phyloP scores from a whole-genome alignment of 2,888 invertebrate species.

The Amphipyra berbera region DNA sequence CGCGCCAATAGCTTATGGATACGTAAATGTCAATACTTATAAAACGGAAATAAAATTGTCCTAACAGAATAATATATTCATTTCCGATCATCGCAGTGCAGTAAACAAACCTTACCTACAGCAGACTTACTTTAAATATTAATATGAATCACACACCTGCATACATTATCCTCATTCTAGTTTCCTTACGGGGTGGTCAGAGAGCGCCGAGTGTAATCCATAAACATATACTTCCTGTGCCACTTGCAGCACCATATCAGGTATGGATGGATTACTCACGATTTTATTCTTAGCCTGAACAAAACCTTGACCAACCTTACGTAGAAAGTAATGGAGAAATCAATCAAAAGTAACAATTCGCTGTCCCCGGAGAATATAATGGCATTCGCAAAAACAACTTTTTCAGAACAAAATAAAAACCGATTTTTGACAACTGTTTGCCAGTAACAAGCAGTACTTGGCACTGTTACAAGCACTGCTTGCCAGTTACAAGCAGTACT shows the following conservation, averaged over 20 bases:
- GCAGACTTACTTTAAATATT: conserved; percentile 24
- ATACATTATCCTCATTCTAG: conserved; percentile 56
- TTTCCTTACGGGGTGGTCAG: conserved; percentile 52
- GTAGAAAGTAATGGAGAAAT: conserved; percentile 11
- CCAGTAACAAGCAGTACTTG: no score
- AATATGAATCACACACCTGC: conserved; percentile 50
- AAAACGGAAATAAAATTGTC: conserved; percentile 26
- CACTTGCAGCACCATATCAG: conserved; percentile 48
- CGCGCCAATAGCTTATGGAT: background rate
- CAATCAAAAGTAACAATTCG: conserved; percentile 11
- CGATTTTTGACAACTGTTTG: no score
- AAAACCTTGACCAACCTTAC: conserved; percentile 7
- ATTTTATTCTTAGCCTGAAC: conserved; percentile 36
- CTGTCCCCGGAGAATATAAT: no score
- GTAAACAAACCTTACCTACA: conserved; percentile 34
- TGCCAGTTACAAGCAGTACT: no score
- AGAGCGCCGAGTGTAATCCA: conserved; percentile 41
- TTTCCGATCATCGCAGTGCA: conserved; percentile 33
- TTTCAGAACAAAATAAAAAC: no score
- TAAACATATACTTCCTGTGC: conserved; percentile 52
- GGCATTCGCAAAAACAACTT: no score
- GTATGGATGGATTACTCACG: conserved; percentile 38
- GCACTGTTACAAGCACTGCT: no score
- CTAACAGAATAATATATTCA: conserved; percentile 6
- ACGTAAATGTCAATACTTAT: conserved; percentile 4